Conservation (phyloP, 2,888 invertebrate species). For the Pandemis corylana region DNA sequence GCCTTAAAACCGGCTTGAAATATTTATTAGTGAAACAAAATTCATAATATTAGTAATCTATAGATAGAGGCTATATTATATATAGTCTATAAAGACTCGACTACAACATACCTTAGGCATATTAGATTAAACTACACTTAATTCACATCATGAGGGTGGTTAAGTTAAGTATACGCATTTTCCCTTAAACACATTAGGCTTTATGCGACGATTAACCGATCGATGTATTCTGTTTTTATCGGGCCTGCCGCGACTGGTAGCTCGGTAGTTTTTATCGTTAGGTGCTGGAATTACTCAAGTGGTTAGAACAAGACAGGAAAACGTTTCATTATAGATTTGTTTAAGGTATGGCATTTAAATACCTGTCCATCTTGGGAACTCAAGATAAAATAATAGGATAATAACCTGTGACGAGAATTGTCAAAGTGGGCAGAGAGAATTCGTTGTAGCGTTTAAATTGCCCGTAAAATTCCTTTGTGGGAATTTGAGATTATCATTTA, state of each 20-base stretch:
- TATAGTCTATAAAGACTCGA: conserved; percentile 1
- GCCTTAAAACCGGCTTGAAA: conserved; percentile 6
- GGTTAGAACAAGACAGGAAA: conserved; percentile 16
- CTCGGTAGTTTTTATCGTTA: conserved; percentile 26
- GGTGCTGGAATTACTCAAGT: conserved; percentile 17
- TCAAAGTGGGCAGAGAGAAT: conserved; percentile 3
- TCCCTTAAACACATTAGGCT: conserved; percentile 33
- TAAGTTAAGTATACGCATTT: conserved; percentile 18
- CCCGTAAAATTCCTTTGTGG: neutral
- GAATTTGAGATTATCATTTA: neutral
- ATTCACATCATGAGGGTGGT: neutral
- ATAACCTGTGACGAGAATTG: conserved; percentile 22
- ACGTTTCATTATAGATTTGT: conserved; percentile 29
- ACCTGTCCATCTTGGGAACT: conserved; percentile 31
- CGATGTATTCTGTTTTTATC: conserved; percentile 39
- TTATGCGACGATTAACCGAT: conserved; percentile 41
- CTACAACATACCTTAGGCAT: neutral
- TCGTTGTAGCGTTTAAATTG: conserved; percentile 7
- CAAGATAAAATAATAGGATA: conserved; percentile 28
- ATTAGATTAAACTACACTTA: conserved; percentile 5
- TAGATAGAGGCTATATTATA: neutral
- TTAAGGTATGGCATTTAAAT: conserved; percentile 37
- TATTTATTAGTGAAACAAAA: conserved; percentile 8
- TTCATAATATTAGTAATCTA: neutral
- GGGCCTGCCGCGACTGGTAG: conserved; percentile 25